Conservation (phyloP, 2,113 vertebrate species). For the Trichechus manatus region DNA sequence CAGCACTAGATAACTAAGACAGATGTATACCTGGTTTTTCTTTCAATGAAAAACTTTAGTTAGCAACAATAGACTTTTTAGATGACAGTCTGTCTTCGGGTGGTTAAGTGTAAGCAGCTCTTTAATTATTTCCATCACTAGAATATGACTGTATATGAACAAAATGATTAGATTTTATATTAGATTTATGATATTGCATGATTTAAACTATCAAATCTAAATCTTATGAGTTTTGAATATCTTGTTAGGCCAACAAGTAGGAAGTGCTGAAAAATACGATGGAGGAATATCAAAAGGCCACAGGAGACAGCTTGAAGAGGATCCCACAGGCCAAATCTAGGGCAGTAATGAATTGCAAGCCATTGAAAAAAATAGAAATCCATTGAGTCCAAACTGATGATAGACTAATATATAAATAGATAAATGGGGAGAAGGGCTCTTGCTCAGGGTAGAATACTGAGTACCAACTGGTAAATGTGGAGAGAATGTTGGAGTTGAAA, state of each 20-base stretch:
- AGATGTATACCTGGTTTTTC: background rate
- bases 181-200: background rate
- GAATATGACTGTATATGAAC: background rate
- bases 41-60: background rate
- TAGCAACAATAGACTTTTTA: background rate
- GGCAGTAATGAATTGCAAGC: background rate
- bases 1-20: too few species aligned
- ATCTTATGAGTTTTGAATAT: background rate
- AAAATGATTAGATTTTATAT: constrained; percentile 5
- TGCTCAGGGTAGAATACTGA: background rate
- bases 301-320: background rate
- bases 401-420: background rate
- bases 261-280: background rate
- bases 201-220: background rate
- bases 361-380: background rate
- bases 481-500: background rate
- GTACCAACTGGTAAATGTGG: background rate
- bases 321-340: background rate
- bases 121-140: background rate
- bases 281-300: background rate
- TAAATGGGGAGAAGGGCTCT: background rate
- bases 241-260: background rate
- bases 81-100: background rate
- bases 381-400: background rate
- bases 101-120: background rate